Percentiles rank a stretch among this genome's conserved stretches.
Conservation (phyloP, 2,797 vertebrate species). For the Premnoplex brunnescens region DNA sequence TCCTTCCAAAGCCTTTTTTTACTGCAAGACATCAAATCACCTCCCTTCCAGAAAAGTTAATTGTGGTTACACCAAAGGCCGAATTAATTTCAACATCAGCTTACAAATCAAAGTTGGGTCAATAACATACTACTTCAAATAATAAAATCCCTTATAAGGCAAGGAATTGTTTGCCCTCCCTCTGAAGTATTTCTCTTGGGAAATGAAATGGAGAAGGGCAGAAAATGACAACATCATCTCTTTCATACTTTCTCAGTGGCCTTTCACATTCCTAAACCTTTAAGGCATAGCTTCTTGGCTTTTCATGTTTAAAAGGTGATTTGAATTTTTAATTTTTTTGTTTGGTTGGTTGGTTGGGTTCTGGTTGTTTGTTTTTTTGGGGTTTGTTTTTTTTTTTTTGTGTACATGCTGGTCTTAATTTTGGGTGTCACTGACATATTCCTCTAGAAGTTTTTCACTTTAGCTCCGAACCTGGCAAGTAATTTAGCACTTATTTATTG, state of each 20-base stretch:
- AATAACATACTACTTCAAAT: slow-evolving; percentile 30
- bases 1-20: not conserved
- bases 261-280: not conserved
- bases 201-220: slow-evolving; percentile 62
- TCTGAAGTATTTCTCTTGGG: slow-evolving; percentile 47
- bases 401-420: not conserved
- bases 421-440: not conserved
- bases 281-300: not conserved
- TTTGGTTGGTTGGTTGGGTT: too few species aligned
- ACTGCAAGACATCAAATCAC: not conserved
- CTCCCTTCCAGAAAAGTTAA: slow-evolving; percentile 60
- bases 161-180: slow-evolving; percentile 48
- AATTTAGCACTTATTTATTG: slow-evolving; percentile 50
- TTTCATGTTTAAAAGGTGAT: not conserved
- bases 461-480: not conserved
- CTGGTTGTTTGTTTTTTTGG: not conserved
- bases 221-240: slow-evolving; percentile 3
- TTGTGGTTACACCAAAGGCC: slow-evolving; percentile 65
- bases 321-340: not conserved
- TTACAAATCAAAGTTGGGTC: slow-evolving; percentile 68
- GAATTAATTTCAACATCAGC: slow-evolving; percentile 67
- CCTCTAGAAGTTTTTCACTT: not conserved
- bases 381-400: not conserved
- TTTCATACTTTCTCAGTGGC: not conserved
- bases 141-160: slow-evolving; percentile 37